A percentile compares a stretch with the other conserved stretches of the same genome.
These are phyloP conservation scores for Chunga burmeisteri DNA, from an alignment of 2,113 vertebrate genomes.

Conservation along the genomic window DNA sequence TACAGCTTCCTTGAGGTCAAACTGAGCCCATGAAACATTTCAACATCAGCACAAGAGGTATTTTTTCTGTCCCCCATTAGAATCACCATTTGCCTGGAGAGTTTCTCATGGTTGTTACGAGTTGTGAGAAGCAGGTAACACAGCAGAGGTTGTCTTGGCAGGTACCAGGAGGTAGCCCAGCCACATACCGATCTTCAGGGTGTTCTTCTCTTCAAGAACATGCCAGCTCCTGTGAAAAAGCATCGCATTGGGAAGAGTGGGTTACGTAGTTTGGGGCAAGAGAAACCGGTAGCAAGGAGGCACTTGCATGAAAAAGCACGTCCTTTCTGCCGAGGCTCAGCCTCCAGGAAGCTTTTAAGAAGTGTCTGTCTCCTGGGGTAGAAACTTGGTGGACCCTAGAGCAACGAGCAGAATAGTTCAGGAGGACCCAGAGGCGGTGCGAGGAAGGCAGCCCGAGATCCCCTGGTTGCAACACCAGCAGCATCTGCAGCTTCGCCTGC, in stretches of 20 bases:
- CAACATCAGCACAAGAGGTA: background rate
- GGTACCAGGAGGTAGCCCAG: background rate
- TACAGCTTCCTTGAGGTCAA: background rate
- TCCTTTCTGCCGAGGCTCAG: background rate
- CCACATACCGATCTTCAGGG: background rate
- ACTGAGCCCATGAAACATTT: background rate
- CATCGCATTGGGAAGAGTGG: fast-evolving
- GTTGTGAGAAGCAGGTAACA: background rate
- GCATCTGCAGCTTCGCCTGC: background rate
- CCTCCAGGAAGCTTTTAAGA: background rate
- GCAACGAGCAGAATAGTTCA: background rate
- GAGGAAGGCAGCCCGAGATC: background rate
- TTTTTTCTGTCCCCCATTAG: background rate
- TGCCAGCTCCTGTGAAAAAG: background rate
- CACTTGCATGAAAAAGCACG: background rate
- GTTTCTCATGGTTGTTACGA: fast-evolving
- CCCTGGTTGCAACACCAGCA: background rate
- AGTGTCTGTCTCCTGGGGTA: background rate
- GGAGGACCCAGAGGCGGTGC: background rate
- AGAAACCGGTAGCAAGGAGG: background rate
- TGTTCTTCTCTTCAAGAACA: background rate
- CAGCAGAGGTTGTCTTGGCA: background rate
- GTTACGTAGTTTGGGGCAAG: background rate
- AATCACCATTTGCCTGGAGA: background rate
- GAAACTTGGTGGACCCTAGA: background rate